Base-by-base conservation (phyloP, 2,797 vertebrate species). In the Eremophila alpestris region DNA sequence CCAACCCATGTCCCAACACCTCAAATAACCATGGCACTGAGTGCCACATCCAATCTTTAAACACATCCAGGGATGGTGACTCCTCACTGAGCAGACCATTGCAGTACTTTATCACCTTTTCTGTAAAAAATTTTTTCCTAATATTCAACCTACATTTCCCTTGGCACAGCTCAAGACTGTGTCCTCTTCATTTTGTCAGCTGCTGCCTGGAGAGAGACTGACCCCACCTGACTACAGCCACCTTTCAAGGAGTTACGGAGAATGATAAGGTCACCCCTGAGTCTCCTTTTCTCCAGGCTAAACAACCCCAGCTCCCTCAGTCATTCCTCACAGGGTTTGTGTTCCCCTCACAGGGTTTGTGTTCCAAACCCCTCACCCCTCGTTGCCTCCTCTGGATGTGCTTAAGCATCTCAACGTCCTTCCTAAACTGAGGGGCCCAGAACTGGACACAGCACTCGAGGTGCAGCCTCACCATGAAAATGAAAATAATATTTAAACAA, bases 361-460 rank as follows among this genome's bases (percentile, higher is more conserved):
- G 71, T 20, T 59, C 34, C 71, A 2, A 46, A 20, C 26, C 26
- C 54, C 24, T 36, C 69, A 5, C 11, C 43, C 27, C 20, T 30
- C 1, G 2, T 4, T 48, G 11, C 12, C 43, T 38, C 16, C 16
- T 48, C 71, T 74, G 70, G 55, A 74, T 0, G 0, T 1, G 2
- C 27, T 38, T 43, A 9, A 48, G 27, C 0, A 1, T 38, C 43
- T 59, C 43, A 38, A 32, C 0, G 1, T 38, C 41, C 41, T 43
- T 43, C 41, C 41, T 43, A 17, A 17, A 48, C 22, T 48, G 46
- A 48, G 46, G 46, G 13, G 13, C 10, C 27, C 27, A 48, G 55
- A 74, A 19, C 3, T 48, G 21, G 27, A 38, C 43, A 48, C 43
- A 48, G n/a, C 16, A 32, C 55, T 74, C 7, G 3, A 54, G 32